phyloP scores from a whole-genome alignment of 2,888 invertebrate species.

The Meiosimyza platycephala region DNA sequence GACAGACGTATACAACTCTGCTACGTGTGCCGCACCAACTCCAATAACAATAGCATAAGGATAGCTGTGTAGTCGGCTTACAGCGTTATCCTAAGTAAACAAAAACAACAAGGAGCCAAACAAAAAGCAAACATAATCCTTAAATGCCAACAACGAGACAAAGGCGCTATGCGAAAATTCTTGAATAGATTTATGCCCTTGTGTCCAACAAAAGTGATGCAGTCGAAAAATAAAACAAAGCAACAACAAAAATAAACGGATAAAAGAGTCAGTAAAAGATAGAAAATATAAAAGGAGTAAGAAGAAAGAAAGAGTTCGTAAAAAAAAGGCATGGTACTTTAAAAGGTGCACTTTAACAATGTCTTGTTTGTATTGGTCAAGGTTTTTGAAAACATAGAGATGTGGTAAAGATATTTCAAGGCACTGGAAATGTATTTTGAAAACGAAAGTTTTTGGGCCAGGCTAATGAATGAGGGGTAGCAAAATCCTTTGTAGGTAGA shows the following conservation, averaged over 20 bases:
- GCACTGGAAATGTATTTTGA: no score
- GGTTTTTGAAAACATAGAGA: no score
- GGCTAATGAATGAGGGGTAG: no score
- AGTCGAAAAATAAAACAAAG: no score
- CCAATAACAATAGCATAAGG: no score
- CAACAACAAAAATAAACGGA: background rate
- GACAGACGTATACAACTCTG: no score
- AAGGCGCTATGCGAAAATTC: constrained; percentile 25
- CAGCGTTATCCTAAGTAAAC: constrained; percentile 28
- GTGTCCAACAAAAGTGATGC: background rate
- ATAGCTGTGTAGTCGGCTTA: constrained; percentile 14
- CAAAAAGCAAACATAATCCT: constrained; percentile 29
- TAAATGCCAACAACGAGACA: constrained; percentile 25
- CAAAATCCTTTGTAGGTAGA: no score
- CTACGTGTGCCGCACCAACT: no score
- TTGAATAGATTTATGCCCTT: constrained; percentile 26
- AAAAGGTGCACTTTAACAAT: background rate
- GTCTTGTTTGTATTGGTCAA: no score
- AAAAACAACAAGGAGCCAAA: constrained; percentile 24
- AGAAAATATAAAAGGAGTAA: background rate
- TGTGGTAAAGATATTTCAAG: no score
- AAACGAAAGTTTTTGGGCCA: no score
- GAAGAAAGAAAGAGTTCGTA: no score
- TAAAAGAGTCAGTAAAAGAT: background rate
- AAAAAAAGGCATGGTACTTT: background rate